Base-by-base conservation (phyloP, 35 echinoderm and acorn worm genomes). In the Strongylocentrotus purpuratus region DNA sequence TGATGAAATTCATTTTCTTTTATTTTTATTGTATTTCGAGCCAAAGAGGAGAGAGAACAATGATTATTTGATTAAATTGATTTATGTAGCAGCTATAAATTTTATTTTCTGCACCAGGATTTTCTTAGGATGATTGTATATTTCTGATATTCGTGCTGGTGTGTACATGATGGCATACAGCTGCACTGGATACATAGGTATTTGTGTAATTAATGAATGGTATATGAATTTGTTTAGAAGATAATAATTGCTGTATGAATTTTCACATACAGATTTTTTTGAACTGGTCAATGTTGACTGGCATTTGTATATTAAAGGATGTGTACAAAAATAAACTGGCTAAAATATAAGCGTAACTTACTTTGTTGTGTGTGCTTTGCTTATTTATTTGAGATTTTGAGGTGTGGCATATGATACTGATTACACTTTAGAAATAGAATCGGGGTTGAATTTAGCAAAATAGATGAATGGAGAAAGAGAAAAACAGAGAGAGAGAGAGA, bases 61-160 rank as follows among this genome's bases (percentile, higher is more conserved):
- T 78, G 65, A 28, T 78, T 78, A 78, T 78, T 78, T 78, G 65
- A 78, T 78, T 78, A 18, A 78, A 78, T 78, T 78, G 22, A 78
- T 78, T 78, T 78, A 78, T 78, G 65, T 78, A 78, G 65, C 65
- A 78, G 65, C 65, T 78, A 22, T 78, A 78, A 78, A 78, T 78
- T 78, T 78, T 78, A 78, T 78, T 78, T 78, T 78, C 65, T 78
- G 65, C 65, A 78, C 65, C 4, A n/a, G 20, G 7, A 28, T 55
- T 78, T 78, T 78, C 7, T 78, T 78, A 78, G 20, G 65, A 78
- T 78, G 65, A 78, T 78, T 78, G 65, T 78, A 78, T 8, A 78
- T 78, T 78, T 78, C 65, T 78, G 65, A 78, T 78, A 78, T 78
- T 28, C 5, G 65, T n/a, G 65, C 65, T 78, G 65, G n/a, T 78